Conservation (phyloP, 1,140 invertebrate species). For the Conus ventricosus region DNA sequence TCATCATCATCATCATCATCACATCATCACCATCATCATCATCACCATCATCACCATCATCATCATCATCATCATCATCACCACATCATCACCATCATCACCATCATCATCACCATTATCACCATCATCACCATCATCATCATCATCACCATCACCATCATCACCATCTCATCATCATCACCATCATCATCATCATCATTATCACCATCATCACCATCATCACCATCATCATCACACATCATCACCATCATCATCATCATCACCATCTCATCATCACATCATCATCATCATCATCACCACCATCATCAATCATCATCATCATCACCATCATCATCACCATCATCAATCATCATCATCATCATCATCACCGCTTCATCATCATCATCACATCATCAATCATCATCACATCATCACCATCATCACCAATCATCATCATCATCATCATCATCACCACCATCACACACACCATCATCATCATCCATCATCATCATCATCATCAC, state of each 20-base stretch:
- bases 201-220: not conserved
- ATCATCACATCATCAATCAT: constrained; percentile 2
- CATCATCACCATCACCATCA: not conserved
- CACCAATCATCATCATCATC: constrained; percentile 12
- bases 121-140: not conserved
- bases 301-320: constrained; percentile 16
- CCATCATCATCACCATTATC: not conserved
- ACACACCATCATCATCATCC: too few species aligned
- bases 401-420: not conserved
- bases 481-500: constrained; percentile 12
- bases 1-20: not conserved
- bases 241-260: not conserved
- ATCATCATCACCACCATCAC: constrained; percentile 8
- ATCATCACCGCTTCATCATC: too few species aligned
- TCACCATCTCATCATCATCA: constrained; percentile 17
- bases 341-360: constrained; percentile 11
- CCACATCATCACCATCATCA: not conserved
- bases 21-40: too few species aligned
- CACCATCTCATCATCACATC: constrained; percentile 6
- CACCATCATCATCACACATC: not conserved
- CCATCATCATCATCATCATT: not conserved
- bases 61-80: not conserved
- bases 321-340: not conserved
- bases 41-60: constrained; percentile 2
- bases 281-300: constrained; percentile 11